A percentile compares a stretch with the other conserved stretches of the same genome.
Evolutionary conservation across 2,797 vertebrate species (phyloP).

Genomic region (Lepilemur ruficaudatus): DNA sequence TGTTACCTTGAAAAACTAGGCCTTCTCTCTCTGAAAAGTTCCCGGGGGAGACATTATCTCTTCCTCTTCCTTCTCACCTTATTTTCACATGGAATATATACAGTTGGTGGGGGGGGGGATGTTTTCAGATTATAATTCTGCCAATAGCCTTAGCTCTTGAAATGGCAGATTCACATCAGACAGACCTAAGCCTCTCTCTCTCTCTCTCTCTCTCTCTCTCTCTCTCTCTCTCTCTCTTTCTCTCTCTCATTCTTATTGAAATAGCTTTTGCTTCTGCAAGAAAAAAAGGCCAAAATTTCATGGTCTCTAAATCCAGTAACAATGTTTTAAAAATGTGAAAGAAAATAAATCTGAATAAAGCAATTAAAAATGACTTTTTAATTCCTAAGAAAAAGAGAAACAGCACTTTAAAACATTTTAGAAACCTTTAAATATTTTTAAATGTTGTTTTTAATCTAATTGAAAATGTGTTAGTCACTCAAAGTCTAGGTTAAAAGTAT

Average conservation of each 20-base stretch:
- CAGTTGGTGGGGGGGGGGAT: background rate
- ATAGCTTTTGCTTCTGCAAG: background rate
- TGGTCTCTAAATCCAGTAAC: background rate
- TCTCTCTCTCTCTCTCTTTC: background rate
- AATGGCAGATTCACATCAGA: background rate
- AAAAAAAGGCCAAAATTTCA: background rate
- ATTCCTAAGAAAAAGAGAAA: slow-evolving; percentile 30
- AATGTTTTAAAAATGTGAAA: slow-evolving; percentile 37
- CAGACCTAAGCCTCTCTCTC: background rate
- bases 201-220: background rate
- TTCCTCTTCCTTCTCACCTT: background rate
- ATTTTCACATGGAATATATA: background rate
- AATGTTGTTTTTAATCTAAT: background rate
- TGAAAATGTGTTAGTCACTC: slow-evolving; percentile 6
- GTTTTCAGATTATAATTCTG: background rate
- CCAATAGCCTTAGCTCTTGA: background rate
- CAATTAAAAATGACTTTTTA: slow-evolving; percentile 34
- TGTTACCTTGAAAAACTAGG: background rate
- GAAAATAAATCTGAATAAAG: slow-evolving; percentile 24
- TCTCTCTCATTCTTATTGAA: background rate
- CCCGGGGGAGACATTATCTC: background rate
- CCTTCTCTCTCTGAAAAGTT: background rate
- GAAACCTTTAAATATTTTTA: background rate
- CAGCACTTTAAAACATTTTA: background rate
- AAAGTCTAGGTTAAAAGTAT: background rate